phyloP scores from a whole-genome alignment of 2,888 invertebrate species.

The Mylabris sibirica region DNA sequence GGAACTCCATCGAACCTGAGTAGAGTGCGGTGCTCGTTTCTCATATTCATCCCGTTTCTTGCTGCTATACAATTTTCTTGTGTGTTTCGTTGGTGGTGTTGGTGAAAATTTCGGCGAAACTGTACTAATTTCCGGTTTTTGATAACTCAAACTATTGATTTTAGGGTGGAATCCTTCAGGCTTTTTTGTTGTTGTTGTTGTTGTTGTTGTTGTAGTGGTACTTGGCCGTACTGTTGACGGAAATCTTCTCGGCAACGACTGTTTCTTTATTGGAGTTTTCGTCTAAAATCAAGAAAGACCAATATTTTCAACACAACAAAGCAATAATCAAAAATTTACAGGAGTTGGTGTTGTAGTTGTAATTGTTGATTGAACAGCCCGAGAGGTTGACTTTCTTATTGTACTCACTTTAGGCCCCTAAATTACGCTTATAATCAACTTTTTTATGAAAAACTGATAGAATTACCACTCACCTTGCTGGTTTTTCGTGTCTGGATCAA shows the following conservation, averaged over 20 bases:
- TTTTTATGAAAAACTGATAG: not conserved
- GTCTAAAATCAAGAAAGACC: not conserved
- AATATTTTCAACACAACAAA: not conserved
- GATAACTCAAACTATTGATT: conserved; percentile 36
- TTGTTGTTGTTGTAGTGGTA: conserved; percentile 44
- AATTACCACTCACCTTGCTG: conserved; percentile 47
- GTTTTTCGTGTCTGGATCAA: conserved; percentile 67
- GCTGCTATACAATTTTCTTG: conserved; percentile 51
- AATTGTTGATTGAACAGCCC: not conserved
- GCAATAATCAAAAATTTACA: conserved; percentile 13
- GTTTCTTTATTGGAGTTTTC: conserved; percentile 31
- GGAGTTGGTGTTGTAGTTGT: not conserved
- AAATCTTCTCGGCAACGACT: conserved; percentile 29
- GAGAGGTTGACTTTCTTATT: not conserved
- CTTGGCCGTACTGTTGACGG: conserved; percentile 38
- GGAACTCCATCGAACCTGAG: not conserved
- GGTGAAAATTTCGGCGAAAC: conserved; percentile 36
- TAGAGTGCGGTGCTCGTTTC: not conserved
- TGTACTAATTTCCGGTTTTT: conserved; percentile 16
- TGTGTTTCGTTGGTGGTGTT: conserved; percentile 36
- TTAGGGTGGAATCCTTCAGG: conserved; percentile 51
- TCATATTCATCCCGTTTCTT: conserved; percentile 42
- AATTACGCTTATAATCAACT: not conserved
- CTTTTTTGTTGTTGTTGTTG: conserved; percentile 30
- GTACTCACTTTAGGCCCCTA: not conserved